Base-by-base conservation (phyloP, 2,888 invertebrate genomes). In the Sycophila texana region DNA sequence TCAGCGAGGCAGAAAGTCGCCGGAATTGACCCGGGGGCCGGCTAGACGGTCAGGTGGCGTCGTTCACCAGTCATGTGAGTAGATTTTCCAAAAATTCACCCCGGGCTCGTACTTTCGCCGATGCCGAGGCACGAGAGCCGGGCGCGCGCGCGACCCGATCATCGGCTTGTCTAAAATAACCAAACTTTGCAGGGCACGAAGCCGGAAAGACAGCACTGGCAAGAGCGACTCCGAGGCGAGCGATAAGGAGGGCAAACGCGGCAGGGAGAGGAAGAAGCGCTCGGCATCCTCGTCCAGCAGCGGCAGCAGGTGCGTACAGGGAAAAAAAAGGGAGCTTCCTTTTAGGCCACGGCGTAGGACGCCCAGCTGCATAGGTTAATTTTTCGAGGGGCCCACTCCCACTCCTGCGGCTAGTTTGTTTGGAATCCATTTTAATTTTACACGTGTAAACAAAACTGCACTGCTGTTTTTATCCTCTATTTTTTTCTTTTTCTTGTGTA, bases 211-310 rank as follows among this genome's bases (percentile, higher is more conserved):
- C 73, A 90, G 90, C 77, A 84, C 87, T 51, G 89, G 88, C 3
- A 91, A 90, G 83, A 91, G 90, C 83, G 91, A 95, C 80, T 93
- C 95, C 47, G 94, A 94, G 83, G 92, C 92, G 60, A 93, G 94
- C 26, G 94, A 94, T 81, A 94, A 94, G 88, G 95, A 95, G 84
- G 95, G 89, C 95, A 96, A 88, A 93, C 93, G 94, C 86, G 91
- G 91, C 3, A 90, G 91, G 65, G 93, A 93, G 20, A 93, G 92
- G 85, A 95, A 95, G 88, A 95, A 94, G 88, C 93, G 94, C 83
- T 93, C 93, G 80, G 95, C 95, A 26, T 95, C 95, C 57, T 95
- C 95, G 0, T 95, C 96, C 81, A 95, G 95, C 86, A 96, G 96
- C 88, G 95, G 95, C 75, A 95, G 95, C 86, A 96, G 95, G 90